phyloP scores from a whole-genome alignment of 2,113 vertebrate genomes.

The Chelonoidis abingdonii region DNA sequence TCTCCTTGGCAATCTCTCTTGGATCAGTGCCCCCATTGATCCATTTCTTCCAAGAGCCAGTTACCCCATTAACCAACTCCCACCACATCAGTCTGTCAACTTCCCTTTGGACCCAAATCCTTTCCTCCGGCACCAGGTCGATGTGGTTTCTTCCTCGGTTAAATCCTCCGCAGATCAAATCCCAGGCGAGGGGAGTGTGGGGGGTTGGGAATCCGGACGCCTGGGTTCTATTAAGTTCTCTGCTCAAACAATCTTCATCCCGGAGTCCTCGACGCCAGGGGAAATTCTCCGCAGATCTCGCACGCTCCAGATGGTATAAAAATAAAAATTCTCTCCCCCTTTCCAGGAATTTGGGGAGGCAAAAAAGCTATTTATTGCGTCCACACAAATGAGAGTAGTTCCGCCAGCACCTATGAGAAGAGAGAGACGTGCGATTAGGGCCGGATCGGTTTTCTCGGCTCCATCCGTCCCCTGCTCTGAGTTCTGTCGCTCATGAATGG shows the following conservation, averaged over 20 bases:
- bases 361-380: not conserved
- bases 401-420: not conserved
- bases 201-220: no score
- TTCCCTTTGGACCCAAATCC: no score
- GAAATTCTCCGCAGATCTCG: no score
- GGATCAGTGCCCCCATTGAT: not conserved
- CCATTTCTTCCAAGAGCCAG: not conserved
- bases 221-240: no score
- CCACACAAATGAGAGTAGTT: no score
- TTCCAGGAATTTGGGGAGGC: not conserved
- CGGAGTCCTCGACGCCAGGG: no score
- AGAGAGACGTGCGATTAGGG: not conserved
- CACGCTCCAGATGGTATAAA: not conserved
- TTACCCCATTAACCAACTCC: no score
- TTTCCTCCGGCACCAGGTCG: not conserved
- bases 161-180: no score
- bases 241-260: no score
- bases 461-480: not conserved
- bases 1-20: not conserved
- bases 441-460: not conserved
- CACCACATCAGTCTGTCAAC: not conserved
- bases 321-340: not conserved
- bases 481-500: no score
- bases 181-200: no score
- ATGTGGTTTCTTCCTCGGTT: no score